These are phyloP conservation scores for Torymus texanus DNA, from an alignment of 2,888 invertebrate genomes.

Conservation along the genomic window DNA sequence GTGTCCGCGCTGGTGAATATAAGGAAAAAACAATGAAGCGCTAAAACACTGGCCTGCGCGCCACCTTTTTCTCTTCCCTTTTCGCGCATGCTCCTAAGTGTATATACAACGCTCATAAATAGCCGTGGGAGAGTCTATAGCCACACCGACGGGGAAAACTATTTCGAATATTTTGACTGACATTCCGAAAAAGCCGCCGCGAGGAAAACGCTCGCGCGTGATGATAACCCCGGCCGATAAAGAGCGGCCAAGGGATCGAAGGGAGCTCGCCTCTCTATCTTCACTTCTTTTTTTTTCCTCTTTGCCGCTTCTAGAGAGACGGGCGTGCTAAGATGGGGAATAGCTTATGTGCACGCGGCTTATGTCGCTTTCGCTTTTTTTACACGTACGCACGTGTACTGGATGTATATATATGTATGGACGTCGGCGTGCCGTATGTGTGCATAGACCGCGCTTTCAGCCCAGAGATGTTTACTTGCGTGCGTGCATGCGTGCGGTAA, in stretches of 20 bases:
- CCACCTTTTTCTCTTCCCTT: neutral
- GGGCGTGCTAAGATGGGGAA: no score
- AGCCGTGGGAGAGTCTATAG: slow-evolving; percentile 19
- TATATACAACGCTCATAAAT: slow-evolving; percentile 9
- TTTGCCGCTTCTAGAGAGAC: neutral
- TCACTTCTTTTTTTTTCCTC: neutral
- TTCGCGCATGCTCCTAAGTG: neutral
- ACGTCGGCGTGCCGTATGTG: no score
- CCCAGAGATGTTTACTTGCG: no score
- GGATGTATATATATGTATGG: no score
- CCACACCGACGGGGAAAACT: neutral
- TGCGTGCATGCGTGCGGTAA: no score
- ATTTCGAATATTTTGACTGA: slow-evolving; percentile 53
- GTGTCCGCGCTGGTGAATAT: neutral
- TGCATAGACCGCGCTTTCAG: no score
- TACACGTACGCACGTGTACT: no score
- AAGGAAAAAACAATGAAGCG: slow-evolving; percentile 9
- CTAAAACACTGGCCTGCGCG: neutral
- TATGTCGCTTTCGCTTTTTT: no score
- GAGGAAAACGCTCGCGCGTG: neutral
- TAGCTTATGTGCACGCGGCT: no score
- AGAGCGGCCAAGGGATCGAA: slow-evolving; percentile 1
- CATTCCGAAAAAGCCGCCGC: slow-evolving; percentile 42
- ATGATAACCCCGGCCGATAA: slow-evolving; percentile 41
- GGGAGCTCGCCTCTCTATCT: neutral